Conservation (phyloP, 2,888 invertebrate genomes). For the Platycheirus albimanus region DNA sequence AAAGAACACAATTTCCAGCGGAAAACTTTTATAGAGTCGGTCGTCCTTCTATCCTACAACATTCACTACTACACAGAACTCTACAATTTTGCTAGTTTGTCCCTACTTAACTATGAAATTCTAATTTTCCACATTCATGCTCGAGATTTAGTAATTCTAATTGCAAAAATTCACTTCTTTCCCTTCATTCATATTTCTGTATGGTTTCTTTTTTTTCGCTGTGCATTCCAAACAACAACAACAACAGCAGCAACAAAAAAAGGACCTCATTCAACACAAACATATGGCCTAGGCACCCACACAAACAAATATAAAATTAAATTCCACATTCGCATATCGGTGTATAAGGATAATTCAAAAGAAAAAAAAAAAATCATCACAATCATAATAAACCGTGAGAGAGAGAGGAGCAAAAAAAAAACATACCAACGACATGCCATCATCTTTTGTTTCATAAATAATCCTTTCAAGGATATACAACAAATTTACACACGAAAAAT, state of each 20-base stretch:
- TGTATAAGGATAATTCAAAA: constrained; percentile 3
- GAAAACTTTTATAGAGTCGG: too few species aligned
- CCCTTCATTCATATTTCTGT: constrained; percentile 6
- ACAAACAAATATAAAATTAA: constrained; percentile 32
- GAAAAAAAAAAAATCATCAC: not conserved
- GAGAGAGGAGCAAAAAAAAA: not conserved
- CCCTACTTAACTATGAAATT: constrained; percentile 51
- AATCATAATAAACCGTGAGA: not conserved
- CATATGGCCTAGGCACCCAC: constrained; percentile 39
- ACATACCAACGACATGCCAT: constrained; percentile 38
- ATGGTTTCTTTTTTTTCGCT: not conserved
- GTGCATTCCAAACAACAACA: too few species aligned
- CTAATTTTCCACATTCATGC: constrained; percentile 66
- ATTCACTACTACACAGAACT: not conserved
- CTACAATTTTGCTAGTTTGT: constrained; percentile 31
- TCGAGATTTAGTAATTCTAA: constrained; percentile 60
- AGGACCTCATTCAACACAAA: constrained; percentile 13
- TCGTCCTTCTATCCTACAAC: constrained; percentile 16
- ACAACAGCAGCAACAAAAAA: too few species aligned
- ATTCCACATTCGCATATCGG: constrained; percentile 52
- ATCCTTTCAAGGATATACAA: constrained; percentile 64
- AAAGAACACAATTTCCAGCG: constrained; percentile 15
- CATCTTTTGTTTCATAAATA: constrained; percentile 71
- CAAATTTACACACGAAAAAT: constrained; percentile 71
- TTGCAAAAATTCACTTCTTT: constrained; percentile 37